Evolutionary conservation across 2,888 invertebrate species (phyloP).

Genomic region (Amiota mariae): DNA sequence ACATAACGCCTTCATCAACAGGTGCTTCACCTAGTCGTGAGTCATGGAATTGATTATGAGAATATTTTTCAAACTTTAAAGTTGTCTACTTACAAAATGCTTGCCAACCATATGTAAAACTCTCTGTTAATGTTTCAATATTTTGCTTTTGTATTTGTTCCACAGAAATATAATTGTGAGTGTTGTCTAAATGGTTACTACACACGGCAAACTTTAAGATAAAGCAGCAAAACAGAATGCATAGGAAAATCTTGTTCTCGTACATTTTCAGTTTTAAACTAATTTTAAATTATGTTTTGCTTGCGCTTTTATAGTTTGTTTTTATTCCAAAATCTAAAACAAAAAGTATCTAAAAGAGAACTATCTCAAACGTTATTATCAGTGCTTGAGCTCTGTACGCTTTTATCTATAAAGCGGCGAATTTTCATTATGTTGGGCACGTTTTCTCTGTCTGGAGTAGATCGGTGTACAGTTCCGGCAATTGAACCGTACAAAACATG

Average conservation of each 20-base stretch:
- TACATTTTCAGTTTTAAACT: conserved; percentile 4
- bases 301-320: conserved; percentile 12
- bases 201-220: neutral
- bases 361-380: no score
- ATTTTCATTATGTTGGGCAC: no score
- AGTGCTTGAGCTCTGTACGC: no score
- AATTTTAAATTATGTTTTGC: neutral
- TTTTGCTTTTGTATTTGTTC: conserved; percentile 59
- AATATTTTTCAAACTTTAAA: neutral
- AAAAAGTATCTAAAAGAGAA: no score
- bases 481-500: no score
- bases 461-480: no score
- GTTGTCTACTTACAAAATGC: conserved; percentile 61
- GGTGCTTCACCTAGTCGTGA: conserved; percentile 62
- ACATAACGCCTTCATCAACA: conserved; percentile 68
- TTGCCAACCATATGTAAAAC: conserved; percentile 60
- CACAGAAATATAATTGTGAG: conserved; percentile 28
- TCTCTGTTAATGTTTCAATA: conserved; percentile 55
- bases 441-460: no score
- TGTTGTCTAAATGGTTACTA: neutral
- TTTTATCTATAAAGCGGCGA: no score
- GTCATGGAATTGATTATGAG: neutral
- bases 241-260: neutral
- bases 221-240: neutral
- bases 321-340: neutral